Base-by-base conservation (phyloP, 2,113 vertebrate species). In the Verasper variegatus region DNA sequence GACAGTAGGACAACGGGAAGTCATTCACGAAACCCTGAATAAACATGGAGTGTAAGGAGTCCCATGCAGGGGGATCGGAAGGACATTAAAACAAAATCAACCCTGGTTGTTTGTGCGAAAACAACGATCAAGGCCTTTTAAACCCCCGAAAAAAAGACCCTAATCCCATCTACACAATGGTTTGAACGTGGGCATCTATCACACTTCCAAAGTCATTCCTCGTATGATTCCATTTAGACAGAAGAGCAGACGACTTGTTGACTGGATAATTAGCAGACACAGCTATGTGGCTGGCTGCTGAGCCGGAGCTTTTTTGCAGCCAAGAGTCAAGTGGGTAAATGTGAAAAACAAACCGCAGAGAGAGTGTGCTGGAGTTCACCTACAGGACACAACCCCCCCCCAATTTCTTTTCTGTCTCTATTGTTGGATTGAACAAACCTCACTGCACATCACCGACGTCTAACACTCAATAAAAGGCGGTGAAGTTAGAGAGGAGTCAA, bases 321-420 rank as follows among this genome's bases (percentile, higher is more conserved):
- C 86, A 90, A 84, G 13, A 88, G 82, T 86, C 82, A 70, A 86
- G 80, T 80, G 62, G 62, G 78, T 84, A 82, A 84, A 76, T 76
- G 80, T 82, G 85, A 86, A 85, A 77, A 85, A 80, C 70, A 84
- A 86, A 88, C 73, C 78, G 66, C 76, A 67, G 69, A 27, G 35
- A 72, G 79, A 58, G 74, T 37, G 61, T 80, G 84, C 76, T 81
- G 86, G 77, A 90, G 91, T 91, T 92, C 88, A 88, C 65, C 79
- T 45, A 66, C 80, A 82, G 59, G 54, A 65, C 70, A 75, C 51
- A 26, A 31, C 17, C 3, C 47, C 17, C 47, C 47, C 17, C 47
- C 15, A 2, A 56, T 55, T 23, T 76, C 51, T 63, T 9, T 61
- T 66, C 14, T 69, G 42, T 63, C 45, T 37, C n/a, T 24, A 15